Conservation (phyloP, 2,888 invertebrate genomes). For the Mimachlamys varia region DNA sequence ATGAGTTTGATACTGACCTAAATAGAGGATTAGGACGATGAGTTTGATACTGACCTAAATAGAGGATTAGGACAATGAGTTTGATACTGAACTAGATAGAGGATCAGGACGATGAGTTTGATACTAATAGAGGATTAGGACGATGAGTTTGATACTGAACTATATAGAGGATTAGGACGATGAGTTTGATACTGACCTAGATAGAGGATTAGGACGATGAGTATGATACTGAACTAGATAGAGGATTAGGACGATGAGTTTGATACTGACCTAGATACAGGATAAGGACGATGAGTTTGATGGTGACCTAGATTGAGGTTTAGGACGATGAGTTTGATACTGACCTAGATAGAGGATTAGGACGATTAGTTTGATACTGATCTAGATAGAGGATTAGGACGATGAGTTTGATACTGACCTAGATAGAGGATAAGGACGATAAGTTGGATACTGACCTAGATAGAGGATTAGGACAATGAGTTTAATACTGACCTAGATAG, state of each 20-base stretch:
- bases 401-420: conserved; percentile 53
- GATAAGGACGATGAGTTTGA: not conserved
- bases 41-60: conserved; percentile 51
- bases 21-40: too few relatives aligned
- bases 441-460: conserved; percentile 51
- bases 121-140: conserved; percentile 61
- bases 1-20: too few relatives aligned
- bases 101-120: conserved; percentile 60
- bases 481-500: not conserved
- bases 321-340: conserved; percentile 61
- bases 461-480: not conserved
- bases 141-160: conserved; percentile 58
- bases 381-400: not conserved
- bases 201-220: not conserved
- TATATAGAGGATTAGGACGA: too few relatives aligned
- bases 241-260: not conserved
- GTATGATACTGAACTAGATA: not conserved
- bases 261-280: not conserved
- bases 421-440: conserved; percentile 58
- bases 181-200: not conserved
- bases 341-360: conserved; percentile 63
- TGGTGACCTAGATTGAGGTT: conserved; percentile 67
- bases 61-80: conserved; percentile 61
- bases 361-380: conserved; percentile 60
- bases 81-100: conserved; percentile 57